Evolutionary conservation across 2,113 vertebrate genomes (phyloP).

Genomic region (Hippocampus barbouri): DNA sequence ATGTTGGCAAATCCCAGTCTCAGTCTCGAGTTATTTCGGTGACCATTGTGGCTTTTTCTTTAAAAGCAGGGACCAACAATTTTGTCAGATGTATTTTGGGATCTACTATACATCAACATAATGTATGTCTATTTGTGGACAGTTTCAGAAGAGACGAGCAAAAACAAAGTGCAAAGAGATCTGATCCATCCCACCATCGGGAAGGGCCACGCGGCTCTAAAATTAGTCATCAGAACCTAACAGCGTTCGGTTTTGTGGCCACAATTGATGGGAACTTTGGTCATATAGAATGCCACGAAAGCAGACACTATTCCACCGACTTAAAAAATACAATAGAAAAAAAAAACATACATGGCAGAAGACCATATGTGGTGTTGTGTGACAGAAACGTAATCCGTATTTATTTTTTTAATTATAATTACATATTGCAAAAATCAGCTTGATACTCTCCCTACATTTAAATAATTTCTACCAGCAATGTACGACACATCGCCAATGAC

Average conservation of each 20-base stretch:
- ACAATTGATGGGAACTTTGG: slow-evolving; percentile 67
- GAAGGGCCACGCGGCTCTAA: slow-evolving; percentile 59
- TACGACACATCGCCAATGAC: too few relatives aligned
- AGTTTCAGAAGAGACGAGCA: slow-evolving; percentile 42
- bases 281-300: slow-evolving; percentile 43
- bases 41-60: too few relatives aligned
- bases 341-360: too few relatives aligned
- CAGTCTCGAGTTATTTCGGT: not conserved
- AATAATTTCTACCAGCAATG: too few relatives aligned
- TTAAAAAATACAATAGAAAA: slow-evolving; percentile 21
- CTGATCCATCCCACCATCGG: slow-evolving; percentile 63
- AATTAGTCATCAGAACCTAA: slow-evolving; percentile 60
- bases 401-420: too few relatives aligned
- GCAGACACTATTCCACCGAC: slow-evolving; percentile 32
- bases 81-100: too few relatives aligned
- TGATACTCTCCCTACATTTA: too few relatives aligned
- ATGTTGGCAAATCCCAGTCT: not conserved
- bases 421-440: too few relatives aligned
- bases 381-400: too few relatives aligned
- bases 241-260: slow-evolving; percentile 53
- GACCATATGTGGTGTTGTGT: too few relatives aligned
- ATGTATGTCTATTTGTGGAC: slow-evolving; percentile 2
- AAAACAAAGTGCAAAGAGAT: slow-evolving; percentile 42
- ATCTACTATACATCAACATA: not conserved
- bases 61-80: too few relatives aligned